Conservation (phyloP, 2,797 vertebrate species). For the Peromyscus attwateri region DNA sequence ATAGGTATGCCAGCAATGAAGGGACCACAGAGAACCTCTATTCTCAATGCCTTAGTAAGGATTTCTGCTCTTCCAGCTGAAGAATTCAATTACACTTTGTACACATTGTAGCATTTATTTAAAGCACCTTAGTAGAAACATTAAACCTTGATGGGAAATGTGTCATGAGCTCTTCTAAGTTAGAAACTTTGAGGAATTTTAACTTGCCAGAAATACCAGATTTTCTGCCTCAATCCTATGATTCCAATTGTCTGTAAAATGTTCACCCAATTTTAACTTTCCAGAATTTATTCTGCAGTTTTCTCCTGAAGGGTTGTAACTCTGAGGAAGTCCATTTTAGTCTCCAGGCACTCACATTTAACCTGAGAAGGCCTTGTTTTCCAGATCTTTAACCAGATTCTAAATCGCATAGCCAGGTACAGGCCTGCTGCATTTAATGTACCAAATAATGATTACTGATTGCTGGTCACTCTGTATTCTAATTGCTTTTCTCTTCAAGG, state of each 20-base stretch:
- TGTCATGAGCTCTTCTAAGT: constrained; percentile 60
- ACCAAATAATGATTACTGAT: constrained; percentile 83
- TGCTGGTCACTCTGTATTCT: constrained; percentile 82
- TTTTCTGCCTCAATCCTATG: constrained; percentile 69
- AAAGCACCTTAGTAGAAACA: constrained; percentile 54
- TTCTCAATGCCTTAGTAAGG: background rate
- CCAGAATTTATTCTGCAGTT: constrained; percentile 74
- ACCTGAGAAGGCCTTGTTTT: constrained; percentile 70
- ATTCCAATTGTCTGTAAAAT: constrained; percentile 70
- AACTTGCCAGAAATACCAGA: constrained; percentile 71
- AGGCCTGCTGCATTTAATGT: constrained; percentile 65
- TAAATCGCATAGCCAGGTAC: constrained; percentile 77
- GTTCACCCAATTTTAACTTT: constrained; percentile 71
- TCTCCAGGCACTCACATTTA: constrained; percentile 66
- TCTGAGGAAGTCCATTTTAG: constrained; percentile 72
- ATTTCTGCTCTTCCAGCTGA: constrained; percentile 31
- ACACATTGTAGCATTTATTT: constrained; percentile 52
- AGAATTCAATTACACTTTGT: background rate
- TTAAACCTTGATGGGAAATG: constrained; percentile 62
- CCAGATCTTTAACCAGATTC: constrained; percentile 75
- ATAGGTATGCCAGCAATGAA: background rate
- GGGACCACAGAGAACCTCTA: background rate
- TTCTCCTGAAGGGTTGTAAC: constrained; percentile 56
- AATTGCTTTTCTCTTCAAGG: constrained; percentile 80
- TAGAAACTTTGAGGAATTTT: constrained; percentile 54